Evolutionary conservation across 2,113 vertebrate genomes (phyloP).

Genomic region (Etheostoma cragini): DNA sequence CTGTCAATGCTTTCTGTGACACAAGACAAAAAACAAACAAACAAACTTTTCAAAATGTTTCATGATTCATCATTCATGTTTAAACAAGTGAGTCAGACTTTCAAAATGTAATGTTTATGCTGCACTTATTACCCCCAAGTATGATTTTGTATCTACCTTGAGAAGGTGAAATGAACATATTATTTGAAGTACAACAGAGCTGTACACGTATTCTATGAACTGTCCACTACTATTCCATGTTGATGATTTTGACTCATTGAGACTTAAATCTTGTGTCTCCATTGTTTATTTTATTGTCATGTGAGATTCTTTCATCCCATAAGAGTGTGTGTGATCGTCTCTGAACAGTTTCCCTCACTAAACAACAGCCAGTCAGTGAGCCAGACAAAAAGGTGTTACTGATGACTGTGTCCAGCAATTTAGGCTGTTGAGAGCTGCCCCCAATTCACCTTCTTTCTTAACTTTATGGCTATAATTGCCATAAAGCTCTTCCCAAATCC

Average conservation of each 20-base stretch:
- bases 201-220: neutral
- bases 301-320: constrained; percentile 63
- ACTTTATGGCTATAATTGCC: constrained; percentile 79
- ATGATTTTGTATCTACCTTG: neutral
- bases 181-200: neutral
- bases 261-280: constrained; percentile 26
- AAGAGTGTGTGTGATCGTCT: constrained; percentile 60
- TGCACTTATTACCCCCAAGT: neutral
- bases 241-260: neutral
- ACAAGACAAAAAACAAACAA: neutral
- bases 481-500: constrained; percentile 69
- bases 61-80: neutral
- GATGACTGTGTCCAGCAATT: constrained; percentile 78
- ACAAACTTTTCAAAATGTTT: neutral
- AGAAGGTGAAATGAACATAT: neutral
- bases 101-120: neutral
- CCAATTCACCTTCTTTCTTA: constrained; percentile 78
- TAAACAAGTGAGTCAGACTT: neutral
- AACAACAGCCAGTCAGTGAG: constrained; percentile 56
- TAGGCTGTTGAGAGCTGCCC: constrained; percentile 73
- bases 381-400: constrained; percentile 81
- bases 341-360: constrained; percentile 54
- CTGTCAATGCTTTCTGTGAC: neutral
- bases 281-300: constrained; percentile 65
- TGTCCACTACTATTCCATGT: neutral